Evolutionary conservation across 2,888 invertebrate genomes (phyloP).

Genomic region (Arge pagana): DNA sequence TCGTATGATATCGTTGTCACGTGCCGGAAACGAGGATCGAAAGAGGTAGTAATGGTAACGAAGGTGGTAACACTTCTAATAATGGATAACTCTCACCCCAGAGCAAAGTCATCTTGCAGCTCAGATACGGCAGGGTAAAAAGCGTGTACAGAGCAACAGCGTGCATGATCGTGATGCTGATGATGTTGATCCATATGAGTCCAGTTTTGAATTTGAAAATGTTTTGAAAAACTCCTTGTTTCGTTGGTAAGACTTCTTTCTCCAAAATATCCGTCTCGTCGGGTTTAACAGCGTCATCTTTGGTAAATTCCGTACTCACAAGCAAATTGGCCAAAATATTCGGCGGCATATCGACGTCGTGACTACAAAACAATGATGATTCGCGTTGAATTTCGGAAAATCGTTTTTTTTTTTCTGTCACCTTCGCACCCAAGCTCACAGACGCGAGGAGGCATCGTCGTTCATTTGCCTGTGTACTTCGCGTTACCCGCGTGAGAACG

Average conservation of each 20-base stretch:
- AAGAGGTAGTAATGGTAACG: too few relatives aligned
- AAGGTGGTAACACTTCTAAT: too few relatives aligned
- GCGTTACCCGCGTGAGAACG: too few relatives aligned
- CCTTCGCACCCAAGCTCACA: conserved; percentile 12
- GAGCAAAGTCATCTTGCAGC: conserved; percentile 56
- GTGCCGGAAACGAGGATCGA: too few relatives aligned
- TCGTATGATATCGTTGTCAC: too few relatives aligned
- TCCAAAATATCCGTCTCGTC: conserved; percentile 8
- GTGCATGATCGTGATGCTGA: conserved; percentile 61
- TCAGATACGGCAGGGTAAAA: conserved; percentile 44
- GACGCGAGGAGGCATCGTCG: too few relatives aligned
- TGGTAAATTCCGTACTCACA: conserved; percentile 13
- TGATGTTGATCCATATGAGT: conserved; percentile 66
- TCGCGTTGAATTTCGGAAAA: too few relatives aligned
- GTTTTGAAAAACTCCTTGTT: conserved; percentile 5
- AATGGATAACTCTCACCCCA: too few relatives aligned
- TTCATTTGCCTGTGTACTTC: too few relatives aligned
- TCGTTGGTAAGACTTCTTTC: conserved; percentile 9
- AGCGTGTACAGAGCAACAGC: conserved; percentile 54
- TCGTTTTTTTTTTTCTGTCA: too few relatives aligned
- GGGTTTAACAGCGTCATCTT: background rate
- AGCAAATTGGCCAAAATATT: conserved; percentile 23
- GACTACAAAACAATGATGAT: too few relatives aligned
- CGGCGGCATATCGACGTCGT: conserved; percentile 27
- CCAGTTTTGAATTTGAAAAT: conserved; percentile 61